Conservation (phyloP, 1,140 invertebrate species). For the Druon quercuslanigerum region DNA sequence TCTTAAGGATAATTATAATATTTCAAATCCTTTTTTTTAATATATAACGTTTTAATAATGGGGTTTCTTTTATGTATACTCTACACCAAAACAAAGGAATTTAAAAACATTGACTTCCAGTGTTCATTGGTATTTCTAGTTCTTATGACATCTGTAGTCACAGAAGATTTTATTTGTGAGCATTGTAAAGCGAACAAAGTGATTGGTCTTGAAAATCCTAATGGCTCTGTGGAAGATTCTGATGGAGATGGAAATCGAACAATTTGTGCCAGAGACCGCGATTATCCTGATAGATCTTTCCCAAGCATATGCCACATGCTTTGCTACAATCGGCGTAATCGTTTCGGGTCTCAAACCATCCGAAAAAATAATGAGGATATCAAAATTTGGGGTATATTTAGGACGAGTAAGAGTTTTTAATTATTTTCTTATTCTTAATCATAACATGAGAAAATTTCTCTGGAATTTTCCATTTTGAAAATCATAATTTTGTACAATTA, state of each 20-base stretch:
- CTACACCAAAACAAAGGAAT: too few species aligned
- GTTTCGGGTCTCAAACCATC: slow-evolving; percentile 49
- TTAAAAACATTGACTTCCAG: too few species aligned
- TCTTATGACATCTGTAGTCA: background rate
- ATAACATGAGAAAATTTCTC: background rate
- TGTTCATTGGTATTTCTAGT: background rate
- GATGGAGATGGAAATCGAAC: slow-evolving; percentile 60
- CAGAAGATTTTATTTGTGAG: slow-evolving; percentile 60
- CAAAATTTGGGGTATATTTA: slow-evolving; percentile 47
- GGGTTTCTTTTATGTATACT: too few species aligned
- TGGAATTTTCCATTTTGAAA: background rate
- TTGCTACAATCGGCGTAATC: slow-evolving; percentile 66
- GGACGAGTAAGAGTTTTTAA: slow-evolving; percentile 60
- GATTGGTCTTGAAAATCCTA: slow-evolving; percentile 52
- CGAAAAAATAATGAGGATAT: slow-evolving; percentile 46
- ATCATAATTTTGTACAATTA: background rate
- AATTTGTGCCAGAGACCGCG: slow-evolving; percentile 67
- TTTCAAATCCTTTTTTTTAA: too few species aligned
- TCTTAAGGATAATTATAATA: too few species aligned
- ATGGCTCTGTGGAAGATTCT: slow-evolving; percentile 50
- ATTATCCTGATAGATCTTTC: slow-evolving; percentile 64
- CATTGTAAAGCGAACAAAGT: slow-evolving; percentile 59
- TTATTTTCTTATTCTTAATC: background rate
- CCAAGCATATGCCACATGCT: slow-evolving; percentile 69
- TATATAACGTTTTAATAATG: too few species aligned